Evolutionary conservation across 2,888 invertebrate species (phyloP).

Genomic region (Drosophila nr. fundita): DNA sequence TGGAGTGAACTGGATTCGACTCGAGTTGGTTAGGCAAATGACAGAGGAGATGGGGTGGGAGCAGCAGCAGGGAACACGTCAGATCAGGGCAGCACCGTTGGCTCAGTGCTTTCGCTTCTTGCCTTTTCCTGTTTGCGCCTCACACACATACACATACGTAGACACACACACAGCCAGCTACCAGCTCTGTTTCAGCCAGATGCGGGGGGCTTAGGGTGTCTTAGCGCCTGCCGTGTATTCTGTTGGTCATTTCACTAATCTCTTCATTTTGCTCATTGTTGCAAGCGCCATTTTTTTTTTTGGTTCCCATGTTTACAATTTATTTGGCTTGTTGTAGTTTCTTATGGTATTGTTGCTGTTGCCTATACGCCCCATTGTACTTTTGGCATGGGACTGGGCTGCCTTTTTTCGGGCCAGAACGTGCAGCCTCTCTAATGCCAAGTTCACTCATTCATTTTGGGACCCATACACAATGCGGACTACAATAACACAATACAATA

Average conservation of each 20-base stretch:
- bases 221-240: conserved; percentile 56
- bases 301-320: conserved; percentile 71
- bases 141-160: not conserved
- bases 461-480: conserved; percentile 28
- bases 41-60: not conserved
- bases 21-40: not conserved
- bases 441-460: conserved; percentile 64
- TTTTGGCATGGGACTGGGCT: conserved; percentile 22
- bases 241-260: conserved; percentile 77
- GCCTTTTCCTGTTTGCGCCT: conserved; percentile 18
- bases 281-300: conserved; percentile 49
- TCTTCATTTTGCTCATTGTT: conserved; percentile 69
- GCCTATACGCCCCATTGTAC: conserved; percentile 73
- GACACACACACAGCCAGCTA: not conserved
- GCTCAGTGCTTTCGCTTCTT: conserved; percentile 42
- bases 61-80: conserved; percentile 22
- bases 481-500: conserved; percentile 5
- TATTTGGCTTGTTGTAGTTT: conserved; percentile 62
- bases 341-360: conserved; percentile 19
- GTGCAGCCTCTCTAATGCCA: conserved; percentile 59
- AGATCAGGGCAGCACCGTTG: conserved; percentile 38
- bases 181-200: not conserved
- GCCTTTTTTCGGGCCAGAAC: conserved; percentile 54
- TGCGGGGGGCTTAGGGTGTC: conserved; percentile 13
- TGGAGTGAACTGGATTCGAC: conserved; percentile 14